phyloP scores from a whole-genome alignment of 2,797 vertebrate species.

The Acanthis flammea region DNA sequence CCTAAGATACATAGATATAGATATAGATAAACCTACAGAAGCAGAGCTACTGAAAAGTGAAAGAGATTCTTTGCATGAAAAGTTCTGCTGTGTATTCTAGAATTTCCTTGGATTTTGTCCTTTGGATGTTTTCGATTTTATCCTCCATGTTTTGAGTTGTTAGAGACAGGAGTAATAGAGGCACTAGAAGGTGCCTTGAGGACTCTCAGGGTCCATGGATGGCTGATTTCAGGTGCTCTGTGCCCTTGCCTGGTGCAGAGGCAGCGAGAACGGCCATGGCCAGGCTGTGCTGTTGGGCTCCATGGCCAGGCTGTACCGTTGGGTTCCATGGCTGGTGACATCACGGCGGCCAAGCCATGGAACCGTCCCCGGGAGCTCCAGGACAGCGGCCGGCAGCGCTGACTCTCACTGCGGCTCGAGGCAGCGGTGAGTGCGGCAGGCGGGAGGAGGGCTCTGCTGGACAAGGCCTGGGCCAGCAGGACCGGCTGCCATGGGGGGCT shows the following conservation, averaged over 20 bases:
- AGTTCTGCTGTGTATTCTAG: background rate
- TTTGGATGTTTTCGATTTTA: background rate
- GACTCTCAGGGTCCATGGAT: accelerated
- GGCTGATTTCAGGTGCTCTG: background rate
- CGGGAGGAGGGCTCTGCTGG: background rate
- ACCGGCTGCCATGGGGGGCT: accelerated
- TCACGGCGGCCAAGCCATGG: background rate
- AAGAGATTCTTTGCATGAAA: background rate
- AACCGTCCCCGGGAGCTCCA: accelerated
- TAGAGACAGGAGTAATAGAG: accelerated
- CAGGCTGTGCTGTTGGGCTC: background rate
- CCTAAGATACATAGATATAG: background rate
- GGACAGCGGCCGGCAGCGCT: accelerated
- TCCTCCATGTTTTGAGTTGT: background rate
- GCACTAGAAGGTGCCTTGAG: background rate
- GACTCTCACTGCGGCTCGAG: background rate
- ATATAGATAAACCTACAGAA: background rate
- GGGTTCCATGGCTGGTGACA: background rate
- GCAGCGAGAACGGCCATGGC: accelerated
- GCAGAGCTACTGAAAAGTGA: background rate
- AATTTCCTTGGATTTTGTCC: background rate
- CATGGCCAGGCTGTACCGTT: too few species aligned
- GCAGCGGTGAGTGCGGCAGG: background rate
- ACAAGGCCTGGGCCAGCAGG: background rate
- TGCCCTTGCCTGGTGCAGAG: too few species aligned